These are phyloP conservation scores for Sylvicapra grimmia DNA, from an alignment of 2,113 vertebrate genomes.

Conservation along the genomic window DNA sequence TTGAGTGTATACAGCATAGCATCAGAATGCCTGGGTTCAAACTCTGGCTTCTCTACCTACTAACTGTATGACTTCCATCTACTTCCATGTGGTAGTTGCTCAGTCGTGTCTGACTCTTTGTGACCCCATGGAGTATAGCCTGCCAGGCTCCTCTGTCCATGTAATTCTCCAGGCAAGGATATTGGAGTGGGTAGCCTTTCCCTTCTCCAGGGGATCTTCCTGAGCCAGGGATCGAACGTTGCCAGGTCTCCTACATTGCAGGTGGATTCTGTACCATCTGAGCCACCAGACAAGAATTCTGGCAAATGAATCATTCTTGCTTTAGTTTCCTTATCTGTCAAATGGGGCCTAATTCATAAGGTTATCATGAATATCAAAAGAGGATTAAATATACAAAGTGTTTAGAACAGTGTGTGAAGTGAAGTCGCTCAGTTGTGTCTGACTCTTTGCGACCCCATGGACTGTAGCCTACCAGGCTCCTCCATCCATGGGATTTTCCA, in stretches of 20 bases:
- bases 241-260: fast-evolving
- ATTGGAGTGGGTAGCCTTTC: background rate
- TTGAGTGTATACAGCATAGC: background rate
- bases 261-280: background rate
- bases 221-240: background rate
- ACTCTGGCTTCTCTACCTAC: background rate
- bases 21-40: background rate
- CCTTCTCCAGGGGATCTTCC: background rate
- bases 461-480: too few relatives aligned
- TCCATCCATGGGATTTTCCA: too few relatives aligned
- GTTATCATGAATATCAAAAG: background rate
- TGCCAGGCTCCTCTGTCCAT: background rate
- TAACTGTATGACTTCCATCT: background rate
- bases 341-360: background rate
- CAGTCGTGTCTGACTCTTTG: background rate
- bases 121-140: background rate
- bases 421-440: too few relatives aligned
- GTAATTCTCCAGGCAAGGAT: background rate
- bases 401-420: background rate
- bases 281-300: background rate
- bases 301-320: background rate
- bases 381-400: background rate
- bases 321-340: background rate
- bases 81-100: background rate
- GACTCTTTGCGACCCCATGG: too few relatives aligned